Percentiles rank a stretch among this genome's conserved stretches.
Evolutionary conservation across 92 coral and sea anemone genomes (phyloP).

Genomic region (Parazoanthus atlanticus): DNA sequence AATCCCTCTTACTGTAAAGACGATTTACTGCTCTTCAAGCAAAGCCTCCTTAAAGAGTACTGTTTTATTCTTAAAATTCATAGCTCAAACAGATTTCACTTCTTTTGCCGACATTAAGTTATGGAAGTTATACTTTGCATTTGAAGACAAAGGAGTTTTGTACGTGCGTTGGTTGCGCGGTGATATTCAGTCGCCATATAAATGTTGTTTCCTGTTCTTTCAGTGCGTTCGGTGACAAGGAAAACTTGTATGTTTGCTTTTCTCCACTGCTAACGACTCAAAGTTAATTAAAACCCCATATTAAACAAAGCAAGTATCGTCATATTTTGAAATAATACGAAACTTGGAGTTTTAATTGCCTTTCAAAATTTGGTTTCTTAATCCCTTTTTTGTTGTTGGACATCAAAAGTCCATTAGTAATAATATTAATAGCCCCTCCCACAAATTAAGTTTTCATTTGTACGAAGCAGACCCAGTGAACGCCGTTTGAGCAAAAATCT

Average conservation of each 20-base stretch:
- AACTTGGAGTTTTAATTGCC: slow-evolving; percentile 27
- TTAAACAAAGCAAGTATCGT: slow-evolving; percentile 19
- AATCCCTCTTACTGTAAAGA: background rate
- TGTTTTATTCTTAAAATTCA: background rate
- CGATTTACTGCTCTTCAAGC: background rate
- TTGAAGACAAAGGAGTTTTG: slow-evolving; percentile 14
- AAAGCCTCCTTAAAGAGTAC: background rate
- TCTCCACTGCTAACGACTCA: background rate
- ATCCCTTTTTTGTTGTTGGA: slow-evolving; percentile 13
- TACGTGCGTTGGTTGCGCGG: background rate
- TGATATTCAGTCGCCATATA: slow-evolving; percentile 2
- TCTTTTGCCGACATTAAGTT: background rate
- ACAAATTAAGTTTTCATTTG: background rate
- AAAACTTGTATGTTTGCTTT: slow-evolving; percentile 17
- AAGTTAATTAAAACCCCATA: slow-evolving; percentile 33
- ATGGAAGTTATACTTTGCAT: background rate
- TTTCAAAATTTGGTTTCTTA: slow-evolving; percentile 6
- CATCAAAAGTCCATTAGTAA: slow-evolving; percentile 26
- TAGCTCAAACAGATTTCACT: background rate
- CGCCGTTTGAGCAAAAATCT: background rate
- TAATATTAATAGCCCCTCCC: slow-evolving; percentile 23
- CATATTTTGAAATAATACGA: slow-evolving; percentile 27
- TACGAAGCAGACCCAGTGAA: background rate
- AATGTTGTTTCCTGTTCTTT: slow-evolving; percentile 22
- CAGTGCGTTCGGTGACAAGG: slow-evolving; percentile 16